phyloP scores from a whole-genome alignment of 2,888 invertebrate species.

The Synanthedon myopaeformis region DNA sequence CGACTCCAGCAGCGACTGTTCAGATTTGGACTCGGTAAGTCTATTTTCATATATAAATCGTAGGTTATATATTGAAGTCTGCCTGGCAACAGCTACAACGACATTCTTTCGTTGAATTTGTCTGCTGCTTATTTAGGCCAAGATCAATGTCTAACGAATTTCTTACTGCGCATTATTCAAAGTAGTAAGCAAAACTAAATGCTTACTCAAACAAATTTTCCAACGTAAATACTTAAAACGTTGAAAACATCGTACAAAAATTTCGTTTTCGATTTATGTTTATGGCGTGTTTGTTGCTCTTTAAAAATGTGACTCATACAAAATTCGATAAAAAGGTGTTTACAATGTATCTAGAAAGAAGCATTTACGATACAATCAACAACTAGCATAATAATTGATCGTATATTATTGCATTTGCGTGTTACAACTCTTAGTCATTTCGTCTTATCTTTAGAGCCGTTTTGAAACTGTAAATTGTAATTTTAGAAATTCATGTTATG shows the following conservation, averaged over 20 bases:
- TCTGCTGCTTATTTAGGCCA: conserved; percentile 49
- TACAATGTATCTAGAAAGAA: not conserved
- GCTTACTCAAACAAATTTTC: not conserved
- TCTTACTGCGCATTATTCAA: conserved; percentile 25
- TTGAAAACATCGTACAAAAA: conserved; percentile 7
- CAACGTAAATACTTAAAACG: not conserved
- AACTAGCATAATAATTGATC: not conserved
- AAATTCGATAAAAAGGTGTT: conserved; percentile 3
- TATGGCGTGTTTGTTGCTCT: conserved; percentile 16
- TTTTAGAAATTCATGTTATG: no score
- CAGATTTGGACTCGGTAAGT: conserved; percentile 88
- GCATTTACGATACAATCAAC: not conserved
- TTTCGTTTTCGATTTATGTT: conserved; percentile 6
- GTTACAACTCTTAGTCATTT: no score
- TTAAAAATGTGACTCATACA: conserved; percentile 16
- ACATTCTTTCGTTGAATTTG: conserved; percentile 44
- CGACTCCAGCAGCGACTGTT: conserved; percentile 84
- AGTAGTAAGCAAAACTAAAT: conserved; percentile 5
- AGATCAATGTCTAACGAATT: conserved; percentile 43
- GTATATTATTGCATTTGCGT: no score
- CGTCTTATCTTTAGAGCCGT: no score
- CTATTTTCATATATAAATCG: conserved; percentile 19
- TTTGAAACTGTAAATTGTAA: no score
- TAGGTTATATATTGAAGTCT: conserved; percentile 27
- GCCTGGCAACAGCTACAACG: conserved; percentile 26